Base-by-base conservation (phyloP, 2,888 invertebrate species). In the Nymphalis polychloros region DNA sequence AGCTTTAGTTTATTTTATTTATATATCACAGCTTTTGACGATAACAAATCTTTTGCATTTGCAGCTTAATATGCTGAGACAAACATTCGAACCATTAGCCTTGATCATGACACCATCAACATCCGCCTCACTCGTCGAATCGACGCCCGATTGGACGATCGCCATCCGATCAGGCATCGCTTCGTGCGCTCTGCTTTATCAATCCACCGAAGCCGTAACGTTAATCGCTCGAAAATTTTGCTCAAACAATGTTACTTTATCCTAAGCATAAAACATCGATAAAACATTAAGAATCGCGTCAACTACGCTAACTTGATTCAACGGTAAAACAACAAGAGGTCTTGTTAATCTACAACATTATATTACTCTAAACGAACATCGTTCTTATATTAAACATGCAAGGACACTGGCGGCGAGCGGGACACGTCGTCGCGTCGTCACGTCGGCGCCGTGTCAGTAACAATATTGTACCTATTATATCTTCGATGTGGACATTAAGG, bases 21-120 rank as follows among this genome's bases (percentile, higher is more conserved):
- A 84, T 90, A 92, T 92, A 92, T 92, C 92, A 92, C 92, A 92
- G 92, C 92, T 92, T 92, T 92, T 92, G 92, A 92, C 92, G 92
- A 92, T 92, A 90, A 92, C 90, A 90, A 91, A 92, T 90, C 89
- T 91, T 91, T 92, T 92, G 91, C 92, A 90, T 88, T 91, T 90
- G 90, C 87, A 90, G 91, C 89, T 91, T 88, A 82, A 84, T 83
- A 83, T 79, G 90, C 87, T 89, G 89, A 89, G 87, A 84, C 81
- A 85, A 90, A 88, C 84, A 81, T 90, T 88, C 92, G 91, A 92
- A 90, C 92, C 86, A 90, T 87, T 83, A 86, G 83, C 85, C 79
- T 79, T 76, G 72, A 73, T 66, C 72, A 70, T 71, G 74, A 75
- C 62, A 66, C 70, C 69, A 72, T 70, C 74, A 13, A 17, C 67